These are phyloP conservation scores for Parapsyche elsis DNA, from an alignment of 1,140 invertebrate species.

Conservation along the genomic window DNA sequence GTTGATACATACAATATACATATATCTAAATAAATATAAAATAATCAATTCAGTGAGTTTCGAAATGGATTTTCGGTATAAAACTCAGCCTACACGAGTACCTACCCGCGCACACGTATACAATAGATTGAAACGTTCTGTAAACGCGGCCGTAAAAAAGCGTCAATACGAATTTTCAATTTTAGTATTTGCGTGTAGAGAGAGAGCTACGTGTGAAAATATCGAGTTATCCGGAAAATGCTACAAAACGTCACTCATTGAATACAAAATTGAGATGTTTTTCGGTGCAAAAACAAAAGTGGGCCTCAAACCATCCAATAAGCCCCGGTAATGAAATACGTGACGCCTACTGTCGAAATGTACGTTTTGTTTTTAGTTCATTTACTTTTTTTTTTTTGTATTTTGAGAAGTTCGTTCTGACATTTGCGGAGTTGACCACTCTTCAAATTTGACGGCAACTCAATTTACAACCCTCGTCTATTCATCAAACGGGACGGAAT, in stretches of 20 bases:
- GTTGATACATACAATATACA: no score
- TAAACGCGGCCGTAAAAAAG: no score
- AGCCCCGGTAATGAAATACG: slow-evolving; percentile 24
- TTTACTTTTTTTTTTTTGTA: neutral
- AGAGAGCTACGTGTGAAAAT: neutral
- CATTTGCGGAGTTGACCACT: slow-evolving; percentile 22
- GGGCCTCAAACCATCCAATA: neutral
- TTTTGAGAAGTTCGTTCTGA: slow-evolving; percentile 5
- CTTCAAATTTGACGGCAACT: slow-evolving; percentile 29
- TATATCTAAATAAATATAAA: no score
- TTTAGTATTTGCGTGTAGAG: no score
- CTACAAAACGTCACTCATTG: slow-evolving; percentile 4
- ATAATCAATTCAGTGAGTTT: no score
- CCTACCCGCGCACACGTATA: no score
- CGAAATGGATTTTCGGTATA: no score
- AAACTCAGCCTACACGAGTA: no score
- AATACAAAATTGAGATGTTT: slow-evolving; percentile 24
- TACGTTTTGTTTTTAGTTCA: neutral
- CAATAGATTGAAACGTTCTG: no score
- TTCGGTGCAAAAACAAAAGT: slow-evolving; percentile 10
- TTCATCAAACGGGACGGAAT: slow-evolving; percentile 20
- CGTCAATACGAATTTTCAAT: no score
- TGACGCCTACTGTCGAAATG: neutral
- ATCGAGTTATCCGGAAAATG: slow-evolving; percentile 10
- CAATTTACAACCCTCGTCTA: slow-evolving; percentile 28